Base-by-base conservation (phyloP, 2,888 invertebrate species). In the Aleiodes leptofemur region DNA sequence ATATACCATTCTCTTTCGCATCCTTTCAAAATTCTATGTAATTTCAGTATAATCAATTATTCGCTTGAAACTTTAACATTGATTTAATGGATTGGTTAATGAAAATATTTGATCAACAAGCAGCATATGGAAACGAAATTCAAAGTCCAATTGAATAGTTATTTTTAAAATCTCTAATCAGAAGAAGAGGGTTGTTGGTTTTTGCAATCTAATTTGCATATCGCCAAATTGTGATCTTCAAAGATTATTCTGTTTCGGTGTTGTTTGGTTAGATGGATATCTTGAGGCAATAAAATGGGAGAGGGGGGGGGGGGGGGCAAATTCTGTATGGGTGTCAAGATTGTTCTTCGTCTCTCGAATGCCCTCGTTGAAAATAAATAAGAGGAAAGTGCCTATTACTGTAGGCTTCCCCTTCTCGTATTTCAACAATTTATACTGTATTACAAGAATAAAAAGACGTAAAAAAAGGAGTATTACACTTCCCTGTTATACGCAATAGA, bases 381-480 rank as follows among this genome's bases (percentile, higher is more conserved):
- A 77, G 76, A 73, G 74, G 74, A 77, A 79, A 79, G 78, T 80
- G 77, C 73, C 77, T 77, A 76, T 80, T 80, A 80, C 77, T 77
- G 77, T 72, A 72, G 72, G 48, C 59, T 55, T n/a, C 23, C 38
- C 55, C 8, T 13, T 70, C 23, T 56, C 55, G 34, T 55, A 56
- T 56, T 38, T 23, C 38, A 13, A 23, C 38, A 70, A 70, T 70
- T 70, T 70, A 70, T 69, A 38, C 55, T 55, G 34, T 69, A 55
- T 53, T 55, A 51, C 69, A 38, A 61, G 43, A 43, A 13, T n/a
- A 38, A 38, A 23, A 56, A 43, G 34, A 2, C 1, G 23, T 1
- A 23, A 38, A 69, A 51, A 51, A 53, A 53, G 53, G 9, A 23
- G 16, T 29, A 38, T 34, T 69, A 56, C 56, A 70, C 29, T 68